phyloP scores from a whole-genome alignment of 2,888 invertebrate genomes.

The Elegia similella region DNA sequence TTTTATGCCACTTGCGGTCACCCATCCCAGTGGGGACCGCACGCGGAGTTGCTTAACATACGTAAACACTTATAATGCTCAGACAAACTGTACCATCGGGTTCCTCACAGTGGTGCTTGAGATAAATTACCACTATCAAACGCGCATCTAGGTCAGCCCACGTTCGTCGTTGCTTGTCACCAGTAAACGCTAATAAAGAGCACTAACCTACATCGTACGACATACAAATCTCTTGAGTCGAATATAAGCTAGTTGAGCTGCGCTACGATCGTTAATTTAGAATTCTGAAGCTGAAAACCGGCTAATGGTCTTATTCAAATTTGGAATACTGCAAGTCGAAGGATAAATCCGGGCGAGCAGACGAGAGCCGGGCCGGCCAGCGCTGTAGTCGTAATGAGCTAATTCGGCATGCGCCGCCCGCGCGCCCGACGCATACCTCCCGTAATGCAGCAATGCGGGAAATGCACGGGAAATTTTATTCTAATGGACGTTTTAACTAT shows the following conservation, averaged over 20 bases:
- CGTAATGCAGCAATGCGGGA: slow-evolving; percentile 42
- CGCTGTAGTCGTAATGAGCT: slow-evolving; percentile 60
- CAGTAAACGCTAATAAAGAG: too few species aligned
- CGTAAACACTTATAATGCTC: too few species aligned
- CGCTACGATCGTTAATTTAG: slow-evolving; percentile 30
- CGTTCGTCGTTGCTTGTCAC: too few species aligned
- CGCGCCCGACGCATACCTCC: slow-evolving; percentile 32
- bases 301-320: slow-evolving; percentile 60
- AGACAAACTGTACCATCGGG: too few species aligned
- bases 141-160: too few species aligned
- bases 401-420: slow-evolving; percentile 55
- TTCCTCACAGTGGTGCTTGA: too few species aligned
- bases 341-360: slow-evolving; percentile 49
- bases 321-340: slow-evolving; percentile 49
- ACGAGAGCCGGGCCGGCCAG: slow-evolving; percentile 11
- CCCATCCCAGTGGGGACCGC: too few species aligned
- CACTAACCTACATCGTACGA: neutral
- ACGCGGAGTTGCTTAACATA: too few species aligned
- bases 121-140: too few species aligned
- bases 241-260: neutral
- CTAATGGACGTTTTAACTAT: slow-evolving; percentile 28
- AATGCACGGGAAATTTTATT: slow-evolving; percentile 37
- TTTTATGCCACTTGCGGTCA: too few species aligned
- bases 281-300: slow-evolving; percentile 43
- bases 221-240: neutral